Evolutionary conservation across 2,888 invertebrate species (phyloP), one percentile per base, ranked within the genome.

Genomic region (Sminthurinus aureus): DNA sequence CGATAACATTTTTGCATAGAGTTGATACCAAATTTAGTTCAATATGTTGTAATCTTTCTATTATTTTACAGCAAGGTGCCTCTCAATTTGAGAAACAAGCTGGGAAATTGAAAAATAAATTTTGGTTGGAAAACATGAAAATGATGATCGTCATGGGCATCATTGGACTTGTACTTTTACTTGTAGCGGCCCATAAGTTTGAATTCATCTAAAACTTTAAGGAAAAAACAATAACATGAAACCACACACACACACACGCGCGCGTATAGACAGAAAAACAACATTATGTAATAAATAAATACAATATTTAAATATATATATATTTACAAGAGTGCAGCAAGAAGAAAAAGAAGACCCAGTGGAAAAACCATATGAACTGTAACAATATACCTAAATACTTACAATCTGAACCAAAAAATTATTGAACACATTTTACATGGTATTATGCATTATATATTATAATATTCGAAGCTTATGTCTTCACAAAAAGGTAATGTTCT

Each of bases 71-170:
- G 90, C 95, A 96, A 90, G 97, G 97, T 75, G 97, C 97, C 81
- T 97, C 98, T 90, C 96, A 98, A 90, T 98, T 98, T 91, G 98
- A 98, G 91, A 97, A 98, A 89, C 97, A 97, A 91, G 98, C 98
- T 85, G 98, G 98, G 89, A 98, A 98, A 92, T 93, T 98, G 91
- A 98, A 98, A 92, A 93, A 97, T 90, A 98, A 98, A 92, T 98
- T 96, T 91, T 98, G 98, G 98, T 94, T 97, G 94, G 97, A 98
- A 92, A 98, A 98, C 91, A 92, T 98, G 90, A 98, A 98, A 90
- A 91, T 91, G 91, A 90, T 90, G 90, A 89, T 90, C 85, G 90
- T 91, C 85, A 89, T 91, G 86, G 90, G 90, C 84, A 87, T 89
- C 85, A 89, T 91, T 84, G 89, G 90, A 84, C 84, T 91, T 85